A percentile compares a stretch with the other conserved stretches of the same genome.
phyloP scores from a whole-genome alignment of 1,140 invertebrate species.

The Fopius arisanus region DNA sequence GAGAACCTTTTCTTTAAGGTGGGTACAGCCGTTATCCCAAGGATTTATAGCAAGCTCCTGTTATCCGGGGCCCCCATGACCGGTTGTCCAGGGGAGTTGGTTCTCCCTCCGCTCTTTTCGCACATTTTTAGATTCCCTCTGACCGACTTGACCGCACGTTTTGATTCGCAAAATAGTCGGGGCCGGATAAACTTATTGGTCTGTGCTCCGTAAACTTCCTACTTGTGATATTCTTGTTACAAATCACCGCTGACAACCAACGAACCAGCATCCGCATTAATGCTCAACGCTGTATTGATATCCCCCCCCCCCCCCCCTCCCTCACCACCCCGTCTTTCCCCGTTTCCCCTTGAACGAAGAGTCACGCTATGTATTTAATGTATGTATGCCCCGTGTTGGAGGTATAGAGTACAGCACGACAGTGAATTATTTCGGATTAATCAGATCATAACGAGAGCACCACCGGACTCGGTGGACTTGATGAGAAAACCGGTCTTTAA shows the following conservation, averaged over 20 bases:
- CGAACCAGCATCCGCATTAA: background rate
- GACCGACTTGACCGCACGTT: conserved; percentile 30
- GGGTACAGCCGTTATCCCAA: conserved; percentile 35
- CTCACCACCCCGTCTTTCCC: background rate
- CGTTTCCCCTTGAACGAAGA: background rate
- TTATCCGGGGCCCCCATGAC: conserved; percentile 33
- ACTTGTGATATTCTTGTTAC: background rate
- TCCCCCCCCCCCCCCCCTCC: background rate
- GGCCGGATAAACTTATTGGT: background rate
- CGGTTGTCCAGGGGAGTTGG: conserved; percentile 33
- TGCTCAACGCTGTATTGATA: background rate
- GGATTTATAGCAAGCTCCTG: conserved; percentile 35
- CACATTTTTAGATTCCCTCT: conserved; percentile 29
- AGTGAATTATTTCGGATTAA: conserved; percentile 52
- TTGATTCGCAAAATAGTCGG: conserved; percentile 32
- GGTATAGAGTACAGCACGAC: conserved; percentile 10
- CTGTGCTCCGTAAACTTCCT: conserved; percentile 13
- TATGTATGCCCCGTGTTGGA: background rate
- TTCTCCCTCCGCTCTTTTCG: background rate
- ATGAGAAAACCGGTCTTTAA: conserved; percentile 34
- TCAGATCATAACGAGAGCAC: conserved; percentile 46
- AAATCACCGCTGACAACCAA: background rate
- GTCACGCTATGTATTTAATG: conserved; percentile 29
- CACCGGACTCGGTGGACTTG: background rate
- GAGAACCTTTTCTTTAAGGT: conserved; percentile 25